phyloP scores from a whole-genome alignment of 2,797 vertebrate species.

The Nyctibius grandis region DNA sequence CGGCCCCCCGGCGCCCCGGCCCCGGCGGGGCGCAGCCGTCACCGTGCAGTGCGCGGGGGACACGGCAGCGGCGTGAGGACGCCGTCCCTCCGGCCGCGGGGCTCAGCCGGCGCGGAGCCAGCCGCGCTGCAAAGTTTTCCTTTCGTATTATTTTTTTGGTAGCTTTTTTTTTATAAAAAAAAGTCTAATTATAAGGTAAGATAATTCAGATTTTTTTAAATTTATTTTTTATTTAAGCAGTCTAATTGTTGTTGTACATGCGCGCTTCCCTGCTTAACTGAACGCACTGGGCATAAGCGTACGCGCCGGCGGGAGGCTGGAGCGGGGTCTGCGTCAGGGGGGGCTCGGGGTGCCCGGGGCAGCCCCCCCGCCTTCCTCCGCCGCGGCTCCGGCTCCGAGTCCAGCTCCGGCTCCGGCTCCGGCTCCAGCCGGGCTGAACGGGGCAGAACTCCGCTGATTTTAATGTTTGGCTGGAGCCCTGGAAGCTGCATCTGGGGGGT shows the following conservation, averaged over 20 bases:
- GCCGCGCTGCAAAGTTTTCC: background rate
- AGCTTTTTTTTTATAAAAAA: background rate
- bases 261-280: background rate
- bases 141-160: accelerated
- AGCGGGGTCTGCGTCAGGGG: background rate
- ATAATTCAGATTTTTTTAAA: background rate
- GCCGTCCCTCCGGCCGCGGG: background rate
- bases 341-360: background rate
- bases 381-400: too few species aligned
- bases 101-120: background rate
- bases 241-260: background rate
- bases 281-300: background rate
- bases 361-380: too few species aligned
- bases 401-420: background rate
- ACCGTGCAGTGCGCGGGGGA: conserved; percentile 82
- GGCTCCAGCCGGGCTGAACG: background rate
- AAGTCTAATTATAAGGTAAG: conserved; percentile 58
- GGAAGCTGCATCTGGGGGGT: background rate
- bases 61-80: conserved; percentile 78
- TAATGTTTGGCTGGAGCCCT: background rate
- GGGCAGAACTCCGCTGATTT: background rate
- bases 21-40: conserved; percentile 50
- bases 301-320: background rate
- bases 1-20: background rate
- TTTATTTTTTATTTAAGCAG: conserved; percentile 3